Evolutionary conservation across 1,140 invertebrate species (phyloP).

Genomic region (Phymorhynchus buccinoides): DNA sequence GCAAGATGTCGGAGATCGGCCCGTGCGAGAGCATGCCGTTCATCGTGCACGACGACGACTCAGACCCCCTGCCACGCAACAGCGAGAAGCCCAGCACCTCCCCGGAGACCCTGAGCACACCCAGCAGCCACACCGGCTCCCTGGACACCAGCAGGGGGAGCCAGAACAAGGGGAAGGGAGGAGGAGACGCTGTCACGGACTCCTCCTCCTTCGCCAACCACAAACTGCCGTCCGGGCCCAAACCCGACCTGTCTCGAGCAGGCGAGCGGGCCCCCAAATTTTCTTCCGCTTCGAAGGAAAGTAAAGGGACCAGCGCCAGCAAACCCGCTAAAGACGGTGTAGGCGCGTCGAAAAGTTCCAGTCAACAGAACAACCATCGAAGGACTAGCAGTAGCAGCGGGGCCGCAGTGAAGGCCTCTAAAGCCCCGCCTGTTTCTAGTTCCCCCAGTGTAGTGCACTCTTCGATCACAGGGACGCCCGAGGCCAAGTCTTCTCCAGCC

Average conservation of each 20-base stretch:
- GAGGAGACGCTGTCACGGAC: neutral
- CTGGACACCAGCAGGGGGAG: neutral
- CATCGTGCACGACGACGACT: conserved; percentile 20
- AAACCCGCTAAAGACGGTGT: neutral
- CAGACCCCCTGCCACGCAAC: neutral
- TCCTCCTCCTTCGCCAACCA: neutral
- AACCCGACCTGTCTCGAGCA: neutral
- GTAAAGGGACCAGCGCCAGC: neutral
- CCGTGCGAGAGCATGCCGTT: conserved; percentile 26
- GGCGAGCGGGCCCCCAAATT: neutral
- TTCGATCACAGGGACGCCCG: neutral
- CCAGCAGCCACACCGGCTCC: conserved; percentile 13
- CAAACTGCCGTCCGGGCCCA: neutral
- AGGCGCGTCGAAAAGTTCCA: neutral
- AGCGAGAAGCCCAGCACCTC: neutral
- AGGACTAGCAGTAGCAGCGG: conserved; percentile 18
- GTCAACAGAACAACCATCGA: neutral
- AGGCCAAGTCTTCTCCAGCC: neutral
- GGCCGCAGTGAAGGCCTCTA: neutral
- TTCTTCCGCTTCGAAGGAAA: neutral
- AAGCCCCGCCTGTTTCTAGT: neutral
- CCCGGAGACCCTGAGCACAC: neutral
- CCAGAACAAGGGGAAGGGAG: neutral
- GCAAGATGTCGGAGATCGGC: conserved; percentile 29
- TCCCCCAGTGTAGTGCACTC: conserved; percentile 28